Percentiles rank a stretch among this genome's conserved stretches.
Evolutionary conservation across 2,797 vertebrate species (phyloP).

Genomic region (Petrocephalus sullivani): DNA sequence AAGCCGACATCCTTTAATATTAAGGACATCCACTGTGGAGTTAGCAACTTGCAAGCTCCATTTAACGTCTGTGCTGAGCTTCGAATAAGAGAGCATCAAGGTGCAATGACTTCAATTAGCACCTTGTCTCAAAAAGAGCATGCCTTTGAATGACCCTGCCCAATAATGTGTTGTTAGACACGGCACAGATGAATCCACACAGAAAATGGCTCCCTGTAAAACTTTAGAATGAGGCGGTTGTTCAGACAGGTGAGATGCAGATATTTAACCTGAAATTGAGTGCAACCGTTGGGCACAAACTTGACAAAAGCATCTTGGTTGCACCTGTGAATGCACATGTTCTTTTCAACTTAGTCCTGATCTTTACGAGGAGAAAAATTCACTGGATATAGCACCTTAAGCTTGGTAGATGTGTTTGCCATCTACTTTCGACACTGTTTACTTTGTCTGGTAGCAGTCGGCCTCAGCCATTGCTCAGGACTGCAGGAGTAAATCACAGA

Average conservation of each 20-base stretch:
- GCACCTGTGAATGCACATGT: not conserved
- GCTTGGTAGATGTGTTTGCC: not conserved
- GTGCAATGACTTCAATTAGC: not conserved
- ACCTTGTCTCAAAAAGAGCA: not conserved
- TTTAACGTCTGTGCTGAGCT: not conserved
- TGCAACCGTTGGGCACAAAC: not conserved
- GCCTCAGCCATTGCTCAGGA: not conserved
- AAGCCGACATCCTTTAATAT: not conserved
- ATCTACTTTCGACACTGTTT: not conserved
- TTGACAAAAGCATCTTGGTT: not conserved
- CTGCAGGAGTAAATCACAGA: not conserved
- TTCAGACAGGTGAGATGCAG: not conserved
- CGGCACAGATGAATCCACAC: not conserved
- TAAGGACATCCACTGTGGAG: not conserved
- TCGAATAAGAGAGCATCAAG: not conserved
- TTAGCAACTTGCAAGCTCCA: not conserved
- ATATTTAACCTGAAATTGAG: not conserved
- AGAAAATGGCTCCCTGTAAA: not conserved
- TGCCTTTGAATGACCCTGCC: not conserved
- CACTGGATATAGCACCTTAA: not conserved
- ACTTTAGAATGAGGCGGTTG: not conserved
- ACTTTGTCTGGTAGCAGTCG: not conserved
- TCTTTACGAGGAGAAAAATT: not conserved
- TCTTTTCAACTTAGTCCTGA: not conserved
- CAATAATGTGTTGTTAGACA: not conserved